Evolutionary conservation across 2,113 vertebrate genomes (phyloP).

Genomic region (Willisornis vidua): DNA sequence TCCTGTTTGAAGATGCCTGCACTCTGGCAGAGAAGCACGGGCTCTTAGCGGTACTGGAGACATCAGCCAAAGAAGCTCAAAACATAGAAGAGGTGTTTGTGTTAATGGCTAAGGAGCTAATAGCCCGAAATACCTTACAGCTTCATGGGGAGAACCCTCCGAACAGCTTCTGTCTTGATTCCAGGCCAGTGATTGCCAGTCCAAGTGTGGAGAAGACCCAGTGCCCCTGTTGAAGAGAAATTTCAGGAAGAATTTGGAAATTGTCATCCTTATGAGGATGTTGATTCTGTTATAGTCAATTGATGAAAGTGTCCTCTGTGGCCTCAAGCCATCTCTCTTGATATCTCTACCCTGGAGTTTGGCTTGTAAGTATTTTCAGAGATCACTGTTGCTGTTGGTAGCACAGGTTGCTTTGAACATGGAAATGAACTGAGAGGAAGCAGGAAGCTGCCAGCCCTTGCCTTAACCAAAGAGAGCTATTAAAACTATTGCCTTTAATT

Average conservation of each 20-base stretch:
- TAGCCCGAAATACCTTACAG: constrained; percentile 76
- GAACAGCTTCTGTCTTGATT: constrained; percentile 71
- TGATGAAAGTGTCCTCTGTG: background rate
- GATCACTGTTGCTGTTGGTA: background rate
- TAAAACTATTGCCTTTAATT: background rate
- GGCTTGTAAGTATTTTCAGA: background rate
- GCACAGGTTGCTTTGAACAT: background rate
- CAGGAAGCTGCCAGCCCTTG: background rate
- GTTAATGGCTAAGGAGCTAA: constrained; percentile 81
- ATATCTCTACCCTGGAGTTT: background rate
- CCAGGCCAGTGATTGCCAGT: constrained; percentile 72
- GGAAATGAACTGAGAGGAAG: background rate
- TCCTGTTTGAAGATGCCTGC: constrained; percentile 89
- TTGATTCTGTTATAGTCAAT: background rate
- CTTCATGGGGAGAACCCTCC: constrained; percentile 57
- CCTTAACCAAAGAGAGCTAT: constrained; percentile 41
- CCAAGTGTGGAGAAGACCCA: constrained; percentile 63
- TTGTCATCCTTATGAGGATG: background rate
- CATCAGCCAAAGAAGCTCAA: constrained; percentile 86
- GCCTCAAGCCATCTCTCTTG: background rate
- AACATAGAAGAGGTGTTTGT: constrained; percentile 84
- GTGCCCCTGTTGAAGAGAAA: constrained; percentile 78
- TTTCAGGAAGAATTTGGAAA: background rate
- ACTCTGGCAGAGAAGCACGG: constrained; percentile 83
- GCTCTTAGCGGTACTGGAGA: constrained; percentile 90